Conservation (phyloP, 2,797 vertebrate species). For the Brachyrhaphis roseni region DNA sequence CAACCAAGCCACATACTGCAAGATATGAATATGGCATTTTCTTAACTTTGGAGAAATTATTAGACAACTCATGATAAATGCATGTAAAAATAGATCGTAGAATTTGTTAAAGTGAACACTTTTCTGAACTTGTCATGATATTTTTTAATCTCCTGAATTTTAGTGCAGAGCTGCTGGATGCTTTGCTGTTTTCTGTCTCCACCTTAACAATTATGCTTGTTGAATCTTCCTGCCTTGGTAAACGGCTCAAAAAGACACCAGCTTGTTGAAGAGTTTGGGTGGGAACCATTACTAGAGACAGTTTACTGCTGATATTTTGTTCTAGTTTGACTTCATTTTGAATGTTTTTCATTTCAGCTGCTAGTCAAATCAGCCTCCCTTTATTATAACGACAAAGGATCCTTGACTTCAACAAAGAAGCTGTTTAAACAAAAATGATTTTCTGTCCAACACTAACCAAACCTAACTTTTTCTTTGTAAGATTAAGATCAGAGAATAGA, state of each 20-base stretch:
- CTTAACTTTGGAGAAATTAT: background rate
- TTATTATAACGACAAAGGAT: background rate
- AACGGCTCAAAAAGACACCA: background rate
- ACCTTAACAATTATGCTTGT: background rate
- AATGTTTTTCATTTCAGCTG: background rate
- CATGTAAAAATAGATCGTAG: background rate
- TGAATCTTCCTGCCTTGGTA: background rate
- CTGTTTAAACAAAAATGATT: background rate
- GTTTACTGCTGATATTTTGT: background rate
- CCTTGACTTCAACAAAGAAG: background rate
- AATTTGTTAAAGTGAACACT: background rate
- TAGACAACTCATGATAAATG: background rate
- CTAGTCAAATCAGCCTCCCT: background rate
- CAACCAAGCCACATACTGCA: background rate
- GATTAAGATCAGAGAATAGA: background rate
- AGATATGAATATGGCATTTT: background rate
- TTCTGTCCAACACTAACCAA: background rate
- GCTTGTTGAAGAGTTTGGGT: background rate
- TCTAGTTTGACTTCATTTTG: background rate
- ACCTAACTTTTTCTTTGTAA: background rate
- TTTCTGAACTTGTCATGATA: background rate
- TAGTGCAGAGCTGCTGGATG: background rate
- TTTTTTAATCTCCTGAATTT: background rate
- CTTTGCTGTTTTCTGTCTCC: background rate
- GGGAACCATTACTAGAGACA: background rate